These are phyloP conservation scores for Gerris lacustris DNA, from an alignment of 2,888 invertebrate species.

Conservation along the genomic window DNA sequence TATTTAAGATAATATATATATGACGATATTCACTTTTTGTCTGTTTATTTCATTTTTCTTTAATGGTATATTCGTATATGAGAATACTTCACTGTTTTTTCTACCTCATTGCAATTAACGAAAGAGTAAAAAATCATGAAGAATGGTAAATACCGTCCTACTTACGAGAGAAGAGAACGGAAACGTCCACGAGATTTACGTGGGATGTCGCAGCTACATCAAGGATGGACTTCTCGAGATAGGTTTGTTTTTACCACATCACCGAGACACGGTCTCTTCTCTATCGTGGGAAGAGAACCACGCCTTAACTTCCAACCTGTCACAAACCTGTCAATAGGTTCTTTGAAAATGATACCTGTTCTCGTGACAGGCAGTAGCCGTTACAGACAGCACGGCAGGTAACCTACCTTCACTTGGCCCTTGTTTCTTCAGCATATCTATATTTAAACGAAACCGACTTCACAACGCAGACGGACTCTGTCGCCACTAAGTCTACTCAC, in stretches of 20 bases:
- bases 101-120: no score
- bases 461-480: no score
- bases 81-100: no score
- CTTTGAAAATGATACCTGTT: neutral
- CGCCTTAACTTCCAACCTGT: neutral
- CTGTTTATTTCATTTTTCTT: no score
- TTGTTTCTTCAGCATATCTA: neutral
- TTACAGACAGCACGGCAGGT: neutral
- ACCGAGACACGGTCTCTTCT: neutral
- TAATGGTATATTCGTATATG: no score
- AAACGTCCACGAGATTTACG: neutral
- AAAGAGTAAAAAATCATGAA: no score
- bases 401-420: neutral
- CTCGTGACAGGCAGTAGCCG: neutral
- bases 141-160: neutral
- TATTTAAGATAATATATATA: no score
- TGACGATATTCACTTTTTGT: no score
- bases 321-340: neutral
- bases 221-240: neutral
- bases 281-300: slow-evolving; percentile 1
- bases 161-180: neutral
- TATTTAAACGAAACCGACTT: neutral
- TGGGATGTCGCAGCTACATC: neutral
- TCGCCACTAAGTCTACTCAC: no score
- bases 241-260: neutral